phyloP scores from a whole-genome alignment of 2,888 invertebrate species.

The Scaptomyza parva region DNA sequence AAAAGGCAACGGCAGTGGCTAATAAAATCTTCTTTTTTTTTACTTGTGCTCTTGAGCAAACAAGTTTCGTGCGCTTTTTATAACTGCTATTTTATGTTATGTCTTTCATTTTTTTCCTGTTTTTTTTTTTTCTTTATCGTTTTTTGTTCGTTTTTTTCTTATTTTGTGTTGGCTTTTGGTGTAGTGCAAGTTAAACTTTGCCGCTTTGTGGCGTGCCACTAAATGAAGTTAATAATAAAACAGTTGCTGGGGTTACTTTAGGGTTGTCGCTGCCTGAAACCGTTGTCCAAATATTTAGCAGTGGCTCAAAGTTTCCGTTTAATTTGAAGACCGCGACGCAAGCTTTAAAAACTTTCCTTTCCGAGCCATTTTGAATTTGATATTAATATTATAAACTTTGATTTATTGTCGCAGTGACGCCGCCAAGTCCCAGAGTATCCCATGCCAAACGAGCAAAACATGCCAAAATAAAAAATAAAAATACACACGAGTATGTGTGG shows the following conservation, averaged over 20 bases:
- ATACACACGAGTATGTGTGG: conserved; percentile 7
- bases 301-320: conserved; percentile 60
- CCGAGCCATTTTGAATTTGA: conserved; percentile 64
- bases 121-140: conserved; percentile 11
- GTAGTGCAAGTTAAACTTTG: conserved; percentile 71
- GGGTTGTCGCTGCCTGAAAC: conserved; percentile 56
- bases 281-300: conserved; percentile 59
- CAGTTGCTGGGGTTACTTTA: conserved; percentile 78
- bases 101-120: conserved; percentile 58
- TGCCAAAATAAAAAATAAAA: conserved; percentile 30
- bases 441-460: conserved; percentile 43
- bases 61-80: conserved; percentile 74
- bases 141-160: conserved; percentile 14
- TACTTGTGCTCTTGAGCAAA: conserved; percentile 69
- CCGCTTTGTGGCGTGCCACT: conserved; percentile 72
- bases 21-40: conserved; percentile 65
- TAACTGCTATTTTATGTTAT: conserved; percentile 79
- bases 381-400: conserved; percentile 78
- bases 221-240: conserved; percentile 80
- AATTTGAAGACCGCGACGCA: conserved; percentile 52
- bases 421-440: conserved; percentile 48
- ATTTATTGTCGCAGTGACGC: conserved; percentile 76
- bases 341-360: conserved; percentile 39
- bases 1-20: conserved; percentile 64
- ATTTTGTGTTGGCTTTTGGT: conserved; percentile 33